Base-by-base conservation (phyloP, 2,888 invertebrate genomes). In the Volucella bombylans region DNA sequence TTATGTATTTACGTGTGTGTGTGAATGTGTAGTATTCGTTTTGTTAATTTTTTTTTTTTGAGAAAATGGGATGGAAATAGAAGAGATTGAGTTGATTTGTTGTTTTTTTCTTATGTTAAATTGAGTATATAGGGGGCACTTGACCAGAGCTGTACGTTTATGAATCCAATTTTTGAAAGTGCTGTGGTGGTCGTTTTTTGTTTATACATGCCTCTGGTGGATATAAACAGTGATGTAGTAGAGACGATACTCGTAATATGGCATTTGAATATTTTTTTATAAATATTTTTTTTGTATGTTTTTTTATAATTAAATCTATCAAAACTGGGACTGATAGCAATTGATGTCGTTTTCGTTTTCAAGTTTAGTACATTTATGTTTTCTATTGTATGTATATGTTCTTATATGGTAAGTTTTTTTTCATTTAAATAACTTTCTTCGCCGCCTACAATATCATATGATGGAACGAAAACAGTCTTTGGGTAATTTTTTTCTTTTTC, bases 401-500 rank as follows among this genome's bases (percentile, higher is more conserved):
- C 82, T 82, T 80, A 86, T 67, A 65, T 72, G 52, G 72, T 83
- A 77, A 18, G 31, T 31, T 80, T 87, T 65, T 50, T 77, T 89
- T 90, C 52, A 72, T 64, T 76, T 78, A 65, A 79, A 77, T 87
- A 72, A 82, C 82, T 80, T 82, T 80, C 68, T 80, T 83, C 85
- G 86, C 65, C 87, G 86, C 78, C 87, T 88, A 85, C 88, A 82
- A 86, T 86, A 86, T 87, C 76, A 85, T 89, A 90, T 90, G 90
- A 91, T 91, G 91, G 90, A 92, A 92, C 92, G 91, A 91, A 92
- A 92, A 92, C 92, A 92, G 92, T 92, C 92, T 92, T 92, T 92
- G 91, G 91, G 91, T 91, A 91, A 89, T 88, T 89, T 91, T 90
- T 89, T 74, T 86, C 78, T 47, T 73, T 72, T 71, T 65, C 49